Evolutionary conservation across 2,888 invertebrate genomes (phyloP).

Genomic region (Dastarcus helophoroides): DNA sequence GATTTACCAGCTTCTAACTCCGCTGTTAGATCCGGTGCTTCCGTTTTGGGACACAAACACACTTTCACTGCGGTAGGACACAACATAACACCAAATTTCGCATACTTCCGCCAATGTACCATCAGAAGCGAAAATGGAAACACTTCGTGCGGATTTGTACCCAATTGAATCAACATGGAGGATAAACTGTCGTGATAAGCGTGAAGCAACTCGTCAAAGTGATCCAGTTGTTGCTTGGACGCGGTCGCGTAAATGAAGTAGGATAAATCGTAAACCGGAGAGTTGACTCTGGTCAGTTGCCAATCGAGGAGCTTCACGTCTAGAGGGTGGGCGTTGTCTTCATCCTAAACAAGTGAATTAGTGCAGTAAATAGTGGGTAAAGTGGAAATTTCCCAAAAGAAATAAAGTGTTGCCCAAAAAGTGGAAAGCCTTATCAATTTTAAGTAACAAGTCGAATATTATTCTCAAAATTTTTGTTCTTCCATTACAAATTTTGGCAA

Average conservation of each 20-base stretch:
- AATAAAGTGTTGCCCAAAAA: too few species aligned
- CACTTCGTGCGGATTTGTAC: slow-evolving; percentile 1
- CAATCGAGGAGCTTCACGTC: slow-evolving; percentile 8
- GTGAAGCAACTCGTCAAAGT: slow-evolving; percentile 6
- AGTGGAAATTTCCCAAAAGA: too few species aligned
- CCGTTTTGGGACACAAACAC: slow-evolving; percentile 2
- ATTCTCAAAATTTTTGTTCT: too few species aligned
- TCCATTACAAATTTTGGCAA: too few species aligned
- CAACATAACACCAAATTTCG: slow-evolving; percentile 2
- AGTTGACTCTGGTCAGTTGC: slow-evolving; percentile 3
- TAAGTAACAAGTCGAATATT: too few species aligned
- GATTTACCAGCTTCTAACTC: slow-evolving; percentile 1
- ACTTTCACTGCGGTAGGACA: slow-evolving; percentile 1
- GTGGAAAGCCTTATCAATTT: too few species aligned
- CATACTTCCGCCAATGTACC: slow-evolving; percentile 8
- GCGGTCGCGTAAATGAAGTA: slow-evolving; percentile 7
- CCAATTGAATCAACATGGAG: neutral
- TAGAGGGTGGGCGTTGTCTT: slow-evolving; percentile 13
- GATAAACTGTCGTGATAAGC: slow-evolving; percentile 5
- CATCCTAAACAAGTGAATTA: too few species aligned
- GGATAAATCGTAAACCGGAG: slow-evolving; percentile 7
- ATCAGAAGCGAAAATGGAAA: slow-evolving; percentile 6
- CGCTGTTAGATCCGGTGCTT: slow-evolving; percentile 4
- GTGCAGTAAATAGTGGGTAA: too few species aligned
- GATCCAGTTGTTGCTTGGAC: slow-evolving; percentile 4